phyloP scores from a whole-genome alignment of 2,888 invertebrate species.

The Ferrisia virgata region DNA sequence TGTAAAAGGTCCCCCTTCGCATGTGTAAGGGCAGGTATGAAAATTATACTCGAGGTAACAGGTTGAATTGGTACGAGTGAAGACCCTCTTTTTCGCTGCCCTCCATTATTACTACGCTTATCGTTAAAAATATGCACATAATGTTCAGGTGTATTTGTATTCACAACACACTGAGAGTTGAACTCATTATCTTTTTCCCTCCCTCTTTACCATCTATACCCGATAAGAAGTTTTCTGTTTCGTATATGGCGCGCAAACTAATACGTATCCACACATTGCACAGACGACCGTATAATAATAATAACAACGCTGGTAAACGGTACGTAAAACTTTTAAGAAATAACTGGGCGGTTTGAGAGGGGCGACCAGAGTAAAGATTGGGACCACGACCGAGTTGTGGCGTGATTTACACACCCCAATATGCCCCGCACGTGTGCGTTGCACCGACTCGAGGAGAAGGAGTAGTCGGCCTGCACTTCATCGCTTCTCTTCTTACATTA shows the following conservation, averaged over 20 bases:
- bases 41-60: too few relatives aligned
- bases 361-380: neutral
- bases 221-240: neutral
- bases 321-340: neutral
- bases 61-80: too few relatives aligned
- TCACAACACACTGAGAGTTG: neutral
- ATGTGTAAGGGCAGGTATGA: too few relatives aligned
- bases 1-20: too few relatives aligned
- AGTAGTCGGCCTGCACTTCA: neutral
- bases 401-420: conserved; percentile 40
- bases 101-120: too few relatives aligned
- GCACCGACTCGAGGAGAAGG: conserved; percentile 22
- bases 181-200: neutral
- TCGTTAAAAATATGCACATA: neutral
- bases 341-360: neutral
- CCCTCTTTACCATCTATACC: neutral
- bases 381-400: neutral
- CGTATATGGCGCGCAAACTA: neutral
- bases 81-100: too few relatives aligned
- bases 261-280: neutral
- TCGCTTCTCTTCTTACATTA: neutral
- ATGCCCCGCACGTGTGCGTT: conserved; percentile 23
- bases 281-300: neutral
- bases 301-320: neutral
- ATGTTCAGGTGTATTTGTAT: neutral